Evolutionary conservation across 2,113 vertebrate species (phyloP), one percentile per base, ranked within the genome.

Genomic region (Gila orcuttii): DNA sequence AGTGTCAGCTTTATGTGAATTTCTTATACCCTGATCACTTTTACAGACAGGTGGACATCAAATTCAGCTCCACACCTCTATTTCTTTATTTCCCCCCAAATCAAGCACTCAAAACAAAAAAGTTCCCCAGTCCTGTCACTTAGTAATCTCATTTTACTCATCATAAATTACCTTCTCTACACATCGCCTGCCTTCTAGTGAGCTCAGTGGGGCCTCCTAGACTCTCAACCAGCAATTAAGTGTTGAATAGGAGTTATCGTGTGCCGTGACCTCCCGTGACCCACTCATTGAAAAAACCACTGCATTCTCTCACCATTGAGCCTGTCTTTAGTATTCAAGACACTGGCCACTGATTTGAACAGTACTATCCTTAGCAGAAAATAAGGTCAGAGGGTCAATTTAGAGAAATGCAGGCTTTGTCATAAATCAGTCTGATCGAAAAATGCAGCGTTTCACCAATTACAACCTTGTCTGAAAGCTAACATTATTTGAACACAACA

Each of bases 221-320:
- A 62, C 83, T 86, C 84, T 89, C 86, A 33, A 85, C 71, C 77
- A 84, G 88, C 85, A 89, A 88, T 88, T 91, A 91, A 87, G 86
- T 74, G 52, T 81, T 87, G 89, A 90, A 90, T 85, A 68, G 86
- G 78, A 87, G 86, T 87, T 86, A 89, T 85, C 83, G 82, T 69
- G 86, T 84, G 77, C 83, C 64, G 42, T 89, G 90, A 80, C 84
- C 87, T 83, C 78, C 74, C 31, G 25, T 87, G 85, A 90, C 89
- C 88, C 33, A 6, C 78, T 86, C 84, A 83, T 87, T 86, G 31
- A 85, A 88, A 28, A 83, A 39, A 25, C 75, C 76, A 60, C 42
- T 50, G 50, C 62, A 77, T 68, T 87, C 85, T 84, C 79, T 60
- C 79, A 76, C 59, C 50, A 82, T 39, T 82, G 84, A 86, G 82